A percentile compares a stretch with the other conserved stretches of the same genome.
These are phyloP conservation scores for Drosophila kambysellisi DNA, from an alignment of 2,888 invertebrate species.

Conservation along the genomic window DNA sequence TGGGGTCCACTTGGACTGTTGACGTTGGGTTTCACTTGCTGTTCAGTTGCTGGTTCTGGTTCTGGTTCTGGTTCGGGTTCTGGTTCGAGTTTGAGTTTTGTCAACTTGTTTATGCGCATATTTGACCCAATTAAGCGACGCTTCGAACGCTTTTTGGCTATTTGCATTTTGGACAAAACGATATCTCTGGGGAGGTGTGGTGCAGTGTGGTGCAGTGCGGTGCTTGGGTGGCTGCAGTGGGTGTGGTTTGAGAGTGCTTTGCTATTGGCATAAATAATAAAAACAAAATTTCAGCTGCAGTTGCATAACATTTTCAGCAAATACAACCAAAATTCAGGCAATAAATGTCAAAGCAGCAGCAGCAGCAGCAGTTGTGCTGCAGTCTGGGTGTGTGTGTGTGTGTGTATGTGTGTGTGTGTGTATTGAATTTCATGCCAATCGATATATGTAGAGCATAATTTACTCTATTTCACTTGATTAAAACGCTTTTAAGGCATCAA, in stretches of 20 bases:
- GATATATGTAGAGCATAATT: constrained; percentile 58
- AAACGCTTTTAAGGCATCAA: constrained; percentile 73
- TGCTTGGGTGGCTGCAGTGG: neutral
- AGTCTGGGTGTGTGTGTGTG: neutral
- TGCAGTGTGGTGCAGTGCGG: neutral
- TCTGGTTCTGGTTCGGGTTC: neutral
- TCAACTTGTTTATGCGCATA: constrained; percentile 73
- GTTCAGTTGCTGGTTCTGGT: constrained; percentile 2
- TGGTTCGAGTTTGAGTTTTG: neutral
- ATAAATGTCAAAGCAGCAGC: constrained; percentile 49
- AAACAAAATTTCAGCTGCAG: constrained; percentile 65
- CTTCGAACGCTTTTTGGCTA: constrained; percentile 41
- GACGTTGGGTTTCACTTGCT: neutral
- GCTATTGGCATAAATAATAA: constrained; percentile 64
- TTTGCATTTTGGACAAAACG: constrained; percentile 67
- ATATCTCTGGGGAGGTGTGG: constrained; percentile 24
- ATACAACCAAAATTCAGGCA: constrained; percentile 65
- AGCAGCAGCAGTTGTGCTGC: neutral
- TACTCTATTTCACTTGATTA: constrained; percentile 76
- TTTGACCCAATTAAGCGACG: constrained; percentile 76
- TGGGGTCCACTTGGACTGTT: constrained; percentile 16
- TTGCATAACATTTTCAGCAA: constrained; percentile 69
- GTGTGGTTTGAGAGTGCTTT: neutral
- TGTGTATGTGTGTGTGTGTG: constrained; percentile 12
- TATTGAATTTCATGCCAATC: constrained; percentile 42